Evolutionary conservation across 2,888 invertebrate species (phyloP).

Genomic region (Cordylochernes scorpioides): DNA sequence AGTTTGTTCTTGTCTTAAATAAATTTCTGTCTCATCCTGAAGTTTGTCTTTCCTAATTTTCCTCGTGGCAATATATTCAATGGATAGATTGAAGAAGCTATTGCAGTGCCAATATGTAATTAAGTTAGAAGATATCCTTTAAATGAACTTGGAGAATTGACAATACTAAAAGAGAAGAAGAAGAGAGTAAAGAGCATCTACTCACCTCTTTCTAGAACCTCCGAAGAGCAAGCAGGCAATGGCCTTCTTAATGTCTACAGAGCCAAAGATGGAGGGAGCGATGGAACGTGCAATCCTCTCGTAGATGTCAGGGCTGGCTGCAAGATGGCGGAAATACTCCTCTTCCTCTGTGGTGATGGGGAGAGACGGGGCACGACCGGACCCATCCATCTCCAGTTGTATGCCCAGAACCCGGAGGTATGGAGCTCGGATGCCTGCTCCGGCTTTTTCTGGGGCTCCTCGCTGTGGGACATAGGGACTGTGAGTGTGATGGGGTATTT

Average conservation of each 20-base stretch:
- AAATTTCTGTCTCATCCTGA: too few relatives aligned
- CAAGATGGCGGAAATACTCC: constrained; percentile 51
- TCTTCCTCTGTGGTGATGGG: constrained; percentile 38
- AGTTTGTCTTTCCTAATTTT: too few relatives aligned
- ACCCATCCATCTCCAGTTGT: constrained; percentile 50
- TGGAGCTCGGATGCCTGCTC: constrained; percentile 66
- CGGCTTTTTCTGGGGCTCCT: constrained; percentile 9
- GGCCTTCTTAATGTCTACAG: constrained; percentile 78
- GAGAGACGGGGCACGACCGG: constrained; percentile 26
- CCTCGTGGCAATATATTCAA: too few relatives aligned
- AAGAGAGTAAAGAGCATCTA: too few relatives aligned
- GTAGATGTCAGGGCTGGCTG: constrained; percentile 57
- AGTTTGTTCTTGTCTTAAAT: too few relatives aligned
- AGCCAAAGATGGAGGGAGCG: constrained; percentile 90
- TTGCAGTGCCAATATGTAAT: too few relatives aligned
- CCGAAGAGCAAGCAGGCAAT: constrained; percentile 84
- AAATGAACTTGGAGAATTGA: too few relatives aligned
- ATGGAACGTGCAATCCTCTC: constrained; percentile 65
- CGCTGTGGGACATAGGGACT: too few relatives aligned
- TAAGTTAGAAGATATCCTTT: too few relatives aligned
- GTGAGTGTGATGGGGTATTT: too few relatives aligned
- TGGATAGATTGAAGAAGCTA: too few relatives aligned
- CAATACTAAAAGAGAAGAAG: too few relatives aligned
- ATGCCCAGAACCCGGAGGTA: constrained; percentile 85
- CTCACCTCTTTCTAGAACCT: constrained; percentile 33